Evolutionary conservation across 2,113 vertebrate species (phyloP).

Genomic region (Strigops habroptila): DNA sequence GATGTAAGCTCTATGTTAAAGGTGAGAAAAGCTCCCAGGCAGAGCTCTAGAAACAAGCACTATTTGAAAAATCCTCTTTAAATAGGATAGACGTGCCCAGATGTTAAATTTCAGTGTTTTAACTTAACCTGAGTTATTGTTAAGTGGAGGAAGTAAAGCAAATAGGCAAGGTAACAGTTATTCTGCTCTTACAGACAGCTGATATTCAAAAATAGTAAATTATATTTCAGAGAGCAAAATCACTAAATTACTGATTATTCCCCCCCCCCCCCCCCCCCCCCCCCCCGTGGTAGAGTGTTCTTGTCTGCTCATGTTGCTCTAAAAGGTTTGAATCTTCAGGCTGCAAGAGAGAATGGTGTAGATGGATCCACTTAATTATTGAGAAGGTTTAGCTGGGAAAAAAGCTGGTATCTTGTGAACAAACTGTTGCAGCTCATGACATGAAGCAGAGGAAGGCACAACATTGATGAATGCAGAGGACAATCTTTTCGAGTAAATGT

Average conservation of each 20-base stretch:
- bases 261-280: too few species aligned
- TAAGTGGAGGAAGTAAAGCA: background rate
- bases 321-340: background rate
- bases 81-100: background rate
- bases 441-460: rapidly evolving
- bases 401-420: background rate
- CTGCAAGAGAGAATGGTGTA: background rate
- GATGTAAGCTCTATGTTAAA: background rate
- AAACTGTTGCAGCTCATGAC: background rate
- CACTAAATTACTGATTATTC: background rate
- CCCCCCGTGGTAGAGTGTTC: background rate
- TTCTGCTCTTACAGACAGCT: background rate
- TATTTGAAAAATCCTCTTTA: background rate
- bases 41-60: background rate
- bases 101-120: background rate
- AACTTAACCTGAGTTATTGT: background rate
- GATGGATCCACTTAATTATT: background rate
- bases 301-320: background rate
- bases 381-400: background rate
- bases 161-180: background rate
- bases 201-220: background rate
- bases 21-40: background rate
- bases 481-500: background rate
- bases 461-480: background rate
- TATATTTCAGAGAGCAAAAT: background rate